Percentiles rank a stretch among this genome's conserved stretches.
These are phyloP conservation scores for Megaptera novaeangliae DNA, from an alignment of 2,113 vertebrate genomes.

Conservation along the genomic window DNA sequence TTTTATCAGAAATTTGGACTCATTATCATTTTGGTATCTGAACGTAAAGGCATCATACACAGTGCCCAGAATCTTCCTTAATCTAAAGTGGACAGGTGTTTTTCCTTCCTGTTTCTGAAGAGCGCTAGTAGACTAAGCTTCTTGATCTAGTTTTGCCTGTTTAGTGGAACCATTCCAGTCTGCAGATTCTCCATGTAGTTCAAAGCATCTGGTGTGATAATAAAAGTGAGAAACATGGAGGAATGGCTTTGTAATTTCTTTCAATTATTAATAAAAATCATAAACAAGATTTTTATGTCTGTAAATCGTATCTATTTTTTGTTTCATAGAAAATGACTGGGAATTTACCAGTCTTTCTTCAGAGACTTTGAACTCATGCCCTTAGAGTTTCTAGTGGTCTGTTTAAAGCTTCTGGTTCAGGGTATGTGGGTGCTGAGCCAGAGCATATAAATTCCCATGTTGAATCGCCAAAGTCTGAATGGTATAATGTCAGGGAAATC, in stretches of 20 bases:
- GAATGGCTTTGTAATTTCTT: background rate
- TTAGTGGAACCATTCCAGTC: background rate
- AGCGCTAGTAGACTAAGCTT: background rate
- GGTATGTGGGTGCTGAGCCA: background rate
- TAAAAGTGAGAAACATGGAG: background rate
- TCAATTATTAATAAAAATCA: background rate
- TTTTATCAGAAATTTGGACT: background rate
- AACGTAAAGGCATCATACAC: background rate
- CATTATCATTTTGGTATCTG: background rate
- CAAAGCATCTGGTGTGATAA: background rate
- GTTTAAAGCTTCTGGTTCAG: background rate
- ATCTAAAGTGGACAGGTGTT: background rate
- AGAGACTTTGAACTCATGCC: background rate
- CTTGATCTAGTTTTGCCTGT: background rate
- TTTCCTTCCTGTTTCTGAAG: background rate
- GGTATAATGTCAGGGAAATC: background rate
- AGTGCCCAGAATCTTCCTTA: background rate
- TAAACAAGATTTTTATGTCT: background rate
- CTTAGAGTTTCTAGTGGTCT: background rate
- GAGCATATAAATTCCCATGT: background rate
- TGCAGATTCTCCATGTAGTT: background rate
- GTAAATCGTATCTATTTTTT: background rate
- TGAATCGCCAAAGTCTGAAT: background rate
- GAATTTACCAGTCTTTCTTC: constrained; percentile 22
- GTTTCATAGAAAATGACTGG: constrained; percentile 1